These are phyloP conservation scores for Antheraea yamamai DNA, from an alignment of 2,888 invertebrate species.

Conservation along the genomic window DNA sequence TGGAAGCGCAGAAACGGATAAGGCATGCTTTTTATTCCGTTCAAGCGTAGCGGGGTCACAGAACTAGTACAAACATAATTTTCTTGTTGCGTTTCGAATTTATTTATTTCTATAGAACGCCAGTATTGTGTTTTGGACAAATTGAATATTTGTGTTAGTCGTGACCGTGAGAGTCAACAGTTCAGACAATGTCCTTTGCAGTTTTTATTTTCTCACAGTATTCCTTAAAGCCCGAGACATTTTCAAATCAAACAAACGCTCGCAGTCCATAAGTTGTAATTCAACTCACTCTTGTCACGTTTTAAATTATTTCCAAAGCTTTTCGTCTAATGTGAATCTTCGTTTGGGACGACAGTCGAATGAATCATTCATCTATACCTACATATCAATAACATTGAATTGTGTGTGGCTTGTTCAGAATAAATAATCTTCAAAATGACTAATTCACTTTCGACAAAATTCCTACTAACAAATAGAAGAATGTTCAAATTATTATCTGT, in stretches of 20 bases:
- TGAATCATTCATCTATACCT: background rate
- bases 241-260: background rate
- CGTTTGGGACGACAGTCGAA: background rate
- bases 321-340: background rate
- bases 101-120: constrained; percentile 36
- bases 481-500: too few species aligned
- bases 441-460: too few species aligned
- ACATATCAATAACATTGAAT: background rate
- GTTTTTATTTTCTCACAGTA: background rate
- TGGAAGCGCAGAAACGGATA: constrained; percentile 55
- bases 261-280: background rate
- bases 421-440: too few species aligned
- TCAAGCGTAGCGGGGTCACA: constrained; percentile 77
- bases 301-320: background rate
- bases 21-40: constrained; percentile 63
- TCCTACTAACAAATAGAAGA: too few species aligned
- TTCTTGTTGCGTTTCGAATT: constrained; percentile 45
- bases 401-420: too few species aligned
- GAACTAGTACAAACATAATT: constrained; percentile 74
- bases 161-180: constrained; percentile 16
- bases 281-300: background rate
- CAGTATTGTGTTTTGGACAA: constrained; percentile 14
- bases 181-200: constrained; percentile 2
- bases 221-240: background rate
- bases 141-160: constrained; percentile 16